Conservation (phyloP, 2,888 invertebrate genomes). For the Lasioglossum morio region DNA sequence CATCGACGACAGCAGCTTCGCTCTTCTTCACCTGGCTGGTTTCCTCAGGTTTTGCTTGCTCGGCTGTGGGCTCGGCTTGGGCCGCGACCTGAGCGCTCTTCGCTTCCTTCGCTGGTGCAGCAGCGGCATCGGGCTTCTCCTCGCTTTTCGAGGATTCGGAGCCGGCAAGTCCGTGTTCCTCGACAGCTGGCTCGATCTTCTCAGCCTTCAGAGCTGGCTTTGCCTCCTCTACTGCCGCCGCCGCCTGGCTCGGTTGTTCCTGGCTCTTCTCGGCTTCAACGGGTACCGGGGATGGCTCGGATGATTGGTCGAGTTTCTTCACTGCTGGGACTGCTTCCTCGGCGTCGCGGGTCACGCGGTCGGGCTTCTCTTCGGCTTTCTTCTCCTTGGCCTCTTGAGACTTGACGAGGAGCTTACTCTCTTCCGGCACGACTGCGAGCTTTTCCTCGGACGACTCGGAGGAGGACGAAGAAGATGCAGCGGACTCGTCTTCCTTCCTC, state of each 20-base stretch:
- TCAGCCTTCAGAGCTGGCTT: constrained; percentile 56
- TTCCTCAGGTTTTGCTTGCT: constrained; percentile 54
- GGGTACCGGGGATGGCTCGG: constrained; percentile 18
- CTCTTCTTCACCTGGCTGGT: constrained; percentile 62
- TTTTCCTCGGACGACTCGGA: constrained; percentile 64
- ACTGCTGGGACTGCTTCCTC: constrained; percentile 69
- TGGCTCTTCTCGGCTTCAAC: constrained; percentile 46
- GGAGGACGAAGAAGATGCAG: constrained; percentile 17
- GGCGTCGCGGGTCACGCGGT: constrained; percentile 79
- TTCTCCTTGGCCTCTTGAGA: constrained; percentile 67
- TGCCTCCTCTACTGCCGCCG: constrained; percentile 41
- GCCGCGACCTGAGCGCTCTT: constrained; percentile 70
- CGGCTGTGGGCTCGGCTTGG: constrained; percentile 9
- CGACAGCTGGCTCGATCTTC: constrained; percentile 40
- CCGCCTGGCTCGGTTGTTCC: constrained; percentile 35
- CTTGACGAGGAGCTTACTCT: constrained; percentile 59
- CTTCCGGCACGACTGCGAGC: constrained; percentile 44
- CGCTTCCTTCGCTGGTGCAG: constrained; percentile 58
- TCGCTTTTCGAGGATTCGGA: constrained; percentile 53
- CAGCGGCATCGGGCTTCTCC: constrained; percentile 52
- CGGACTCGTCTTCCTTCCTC: constrained; percentile 59
- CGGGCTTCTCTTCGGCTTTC: constrained; percentile 78
- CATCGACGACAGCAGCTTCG: constrained; percentile 46
- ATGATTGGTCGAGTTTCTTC: constrained; percentile 33
- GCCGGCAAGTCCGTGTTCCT: constrained; percentile 28